Evolutionary conservation across 1,140 invertebrate genomes (phyloP), one percentile per base, ranked within the genome.

Genomic region (Alviniconcha marisindica): DNA sequence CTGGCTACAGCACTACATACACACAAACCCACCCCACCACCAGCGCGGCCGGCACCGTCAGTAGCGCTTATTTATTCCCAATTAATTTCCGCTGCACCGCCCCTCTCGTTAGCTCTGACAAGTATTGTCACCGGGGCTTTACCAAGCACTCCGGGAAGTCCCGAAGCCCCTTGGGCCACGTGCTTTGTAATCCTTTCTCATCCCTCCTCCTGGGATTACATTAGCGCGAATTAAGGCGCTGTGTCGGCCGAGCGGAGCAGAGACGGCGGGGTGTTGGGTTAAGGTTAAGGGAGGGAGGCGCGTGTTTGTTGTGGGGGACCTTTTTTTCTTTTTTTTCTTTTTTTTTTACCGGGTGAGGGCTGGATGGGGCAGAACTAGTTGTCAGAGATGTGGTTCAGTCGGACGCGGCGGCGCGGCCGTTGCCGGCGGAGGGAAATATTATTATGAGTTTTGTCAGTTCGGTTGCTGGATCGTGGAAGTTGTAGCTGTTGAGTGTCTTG

Each of bases 21-120:
- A 36, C 51, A 40, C 2, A 28, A 31, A 33, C 12, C 48, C 10
- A n/a, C 3, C 44, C 84, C 86, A 82, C 83, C 84, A 36, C 84
- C 66, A 40, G 86, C 85, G 83, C 85, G 84, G 54, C 83, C 18
- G n/a, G 54, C 28, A 48, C 28, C 54, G 24, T 24, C 33, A 31
- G 7, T 33, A 14, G 74, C 24, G 83, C 71, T 84, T 84, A 84
- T 84, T 81, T 84, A 81, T 81, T 73, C 48, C 71, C 78, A 77
- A 84, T 84, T 84, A 84, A 84, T 84, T 84, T 84, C 73, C 83
- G 71, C 71, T 73, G 79, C 83, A 60, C 83, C 83, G 78, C 83
- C 83, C 83, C 80, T 48, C 83, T 84, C 80, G 79, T 84, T 84
- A 84, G 24, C 54, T 28, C 54, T 63, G 78, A 81, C 83, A 79